Evolutionary conservation across 1,140 invertebrate species (phyloP).

Genomic region (Gryllus bimaculatus): DNA sequence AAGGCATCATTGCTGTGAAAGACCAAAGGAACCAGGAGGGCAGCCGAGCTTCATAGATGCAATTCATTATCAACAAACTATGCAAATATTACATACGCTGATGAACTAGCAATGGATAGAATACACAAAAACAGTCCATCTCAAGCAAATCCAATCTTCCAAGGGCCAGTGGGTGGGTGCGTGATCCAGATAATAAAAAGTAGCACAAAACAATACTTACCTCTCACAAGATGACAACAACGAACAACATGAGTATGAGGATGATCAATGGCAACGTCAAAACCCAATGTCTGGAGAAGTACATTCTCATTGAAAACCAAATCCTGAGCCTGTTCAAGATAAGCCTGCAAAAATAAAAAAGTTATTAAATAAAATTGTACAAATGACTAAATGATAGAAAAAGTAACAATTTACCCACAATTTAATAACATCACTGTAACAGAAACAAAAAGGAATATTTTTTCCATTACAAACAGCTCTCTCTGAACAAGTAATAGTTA

Average conservation of each 20-base stretch:
- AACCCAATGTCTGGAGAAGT: constrained; percentile 89
- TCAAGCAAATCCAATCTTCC: not conserved
- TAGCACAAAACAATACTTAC: constrained; percentile 39
- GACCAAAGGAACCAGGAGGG: not conserved
- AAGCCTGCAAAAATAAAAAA: constrained; percentile 50
- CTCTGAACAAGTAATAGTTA: too few relatives aligned
- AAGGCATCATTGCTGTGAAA: not conserved
- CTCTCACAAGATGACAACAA: constrained; percentile 88
- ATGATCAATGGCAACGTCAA: constrained; percentile 94
- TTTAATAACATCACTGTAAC: too few relatives aligned
- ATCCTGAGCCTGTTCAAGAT: constrained; percentile 72
- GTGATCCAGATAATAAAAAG: not conserved
- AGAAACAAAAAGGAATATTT: too few relatives aligned
- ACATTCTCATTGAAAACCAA: constrained; percentile 94
- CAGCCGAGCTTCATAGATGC: not conserved
- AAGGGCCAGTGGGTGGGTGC: not conserved
- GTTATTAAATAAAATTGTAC: constrained; percentile 30
- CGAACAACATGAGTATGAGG: constrained; percentile 93
- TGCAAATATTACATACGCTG: too few relatives aligned
- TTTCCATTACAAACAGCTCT: too few relatives aligned
- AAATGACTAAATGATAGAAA: not conserved
- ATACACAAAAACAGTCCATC: not conserved
- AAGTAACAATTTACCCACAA: too few relatives aligned
- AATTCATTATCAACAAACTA: not conserved
- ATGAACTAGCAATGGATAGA: too few relatives aligned